These are phyloP conservation scores for Chirona hameri DNA, from an alignment of 2,888 invertebrate genomes.

Conservation along the genomic window DNA sequence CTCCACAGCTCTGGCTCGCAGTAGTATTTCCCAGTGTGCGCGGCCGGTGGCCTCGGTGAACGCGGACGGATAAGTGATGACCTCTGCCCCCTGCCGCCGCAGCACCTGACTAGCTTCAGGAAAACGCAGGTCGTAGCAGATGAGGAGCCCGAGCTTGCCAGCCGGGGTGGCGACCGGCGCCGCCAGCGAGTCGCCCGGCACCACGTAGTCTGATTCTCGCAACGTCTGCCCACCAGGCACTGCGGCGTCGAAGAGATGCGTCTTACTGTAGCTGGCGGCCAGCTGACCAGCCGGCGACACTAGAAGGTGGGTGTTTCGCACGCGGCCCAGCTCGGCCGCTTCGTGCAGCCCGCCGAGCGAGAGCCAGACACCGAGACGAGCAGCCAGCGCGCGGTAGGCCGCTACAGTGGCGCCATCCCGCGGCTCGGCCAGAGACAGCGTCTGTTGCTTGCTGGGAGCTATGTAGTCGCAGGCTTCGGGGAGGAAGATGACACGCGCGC, in stretches of 20 bases:
- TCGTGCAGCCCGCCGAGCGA: conserved; percentile 88
- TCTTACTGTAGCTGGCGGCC: conserved; percentile 73
- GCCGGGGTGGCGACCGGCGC: conserved; percentile 74
- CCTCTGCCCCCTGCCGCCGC: conserved; percentile 71
- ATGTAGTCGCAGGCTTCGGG: conserved; percentile 95
- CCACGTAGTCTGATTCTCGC: conserved; percentile 77
- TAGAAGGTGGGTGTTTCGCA: conserved; percentile 75
- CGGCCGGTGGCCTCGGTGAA: conserved; percentile 87
- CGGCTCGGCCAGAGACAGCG: conserved; percentile 65
- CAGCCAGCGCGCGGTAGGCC: conserved; percentile 70
- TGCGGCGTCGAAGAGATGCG: conserved; percentile 89
- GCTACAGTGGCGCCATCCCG: conserved; percentile 65
- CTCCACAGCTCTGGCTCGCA: conserved; percentile 88
- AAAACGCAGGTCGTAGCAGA: conserved; percentile 76
- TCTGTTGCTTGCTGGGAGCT: conserved; percentile 66
- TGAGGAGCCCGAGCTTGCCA: conserved; percentile 74
- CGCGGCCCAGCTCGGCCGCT: conserved; percentile 12
- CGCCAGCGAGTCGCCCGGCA: conserved; percentile 64
- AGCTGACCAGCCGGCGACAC: conserved; percentile 73
- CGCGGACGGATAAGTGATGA: conserved; percentile 90
- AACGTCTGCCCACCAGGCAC: conserved; percentile 73
- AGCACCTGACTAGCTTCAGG: conserved; percentile 76
- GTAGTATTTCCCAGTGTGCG: conserved; percentile 87
- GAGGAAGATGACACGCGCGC: conserved; percentile 68
- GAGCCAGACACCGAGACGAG: conserved; percentile 72